Evolutionary conservation across 2,113 vertebrate genomes (phyloP).

Genomic region (Pelusios castaneus): DNA sequence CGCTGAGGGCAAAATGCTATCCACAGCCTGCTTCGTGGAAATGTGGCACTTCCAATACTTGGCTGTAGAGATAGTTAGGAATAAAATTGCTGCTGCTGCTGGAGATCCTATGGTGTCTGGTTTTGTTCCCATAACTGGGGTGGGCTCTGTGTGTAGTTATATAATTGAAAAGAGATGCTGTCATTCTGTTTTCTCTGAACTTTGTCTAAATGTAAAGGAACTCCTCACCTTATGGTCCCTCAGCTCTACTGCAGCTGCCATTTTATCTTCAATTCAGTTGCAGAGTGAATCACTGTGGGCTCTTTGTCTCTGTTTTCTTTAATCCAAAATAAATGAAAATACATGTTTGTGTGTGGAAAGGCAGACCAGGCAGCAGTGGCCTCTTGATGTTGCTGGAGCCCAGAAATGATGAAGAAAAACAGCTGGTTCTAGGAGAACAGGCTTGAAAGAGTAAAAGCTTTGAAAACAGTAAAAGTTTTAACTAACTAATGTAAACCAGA

Average conservation of each 20-base stretch:
- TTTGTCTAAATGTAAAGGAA: not conserved
- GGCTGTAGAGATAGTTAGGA: accelerated
- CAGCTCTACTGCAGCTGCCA: not conserved
- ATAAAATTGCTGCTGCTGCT: not conserved
- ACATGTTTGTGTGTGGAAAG: not conserved
- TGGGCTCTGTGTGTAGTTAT: accelerated
- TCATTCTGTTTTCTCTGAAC: not conserved
- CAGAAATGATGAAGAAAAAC: not conserved
- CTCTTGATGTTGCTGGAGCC: not conserved
- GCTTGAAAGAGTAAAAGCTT: not conserved
- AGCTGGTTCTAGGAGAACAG: not conserved
- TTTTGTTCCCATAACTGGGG: not conserved
- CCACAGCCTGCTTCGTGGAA: not conserved
- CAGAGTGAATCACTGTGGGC: not conserved
- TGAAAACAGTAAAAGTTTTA: not conserved
- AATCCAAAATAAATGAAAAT: not conserved
- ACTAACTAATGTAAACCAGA: too few species aligned
- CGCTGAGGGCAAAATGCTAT: not conserved
- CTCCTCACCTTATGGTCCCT: not conserved
- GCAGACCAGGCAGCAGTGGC: not conserved
- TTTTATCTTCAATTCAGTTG: not conserved
- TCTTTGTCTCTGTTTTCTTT: not conserved
- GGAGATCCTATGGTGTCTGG: not conserved
- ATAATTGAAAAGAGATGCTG: not conserved
- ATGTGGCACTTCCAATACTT: not conserved